Percentiles rank a stretch among this genome's conserved stretches.
These are phyloP conservation scores for Zygothrica quintamaculata DNA, from an alignment of 2,888 invertebrate genomes.

Conservation along the genomic window DNA sequence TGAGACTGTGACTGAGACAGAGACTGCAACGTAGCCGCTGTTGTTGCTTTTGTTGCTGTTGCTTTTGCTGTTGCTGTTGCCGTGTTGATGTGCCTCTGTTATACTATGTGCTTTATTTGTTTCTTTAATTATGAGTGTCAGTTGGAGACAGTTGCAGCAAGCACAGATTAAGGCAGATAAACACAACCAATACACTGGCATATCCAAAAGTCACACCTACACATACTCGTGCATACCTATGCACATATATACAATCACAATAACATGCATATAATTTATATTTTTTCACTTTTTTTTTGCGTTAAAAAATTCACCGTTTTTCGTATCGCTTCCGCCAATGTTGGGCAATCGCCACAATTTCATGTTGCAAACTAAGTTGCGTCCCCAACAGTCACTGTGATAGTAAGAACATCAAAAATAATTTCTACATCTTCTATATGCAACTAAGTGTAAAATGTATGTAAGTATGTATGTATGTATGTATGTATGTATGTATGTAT, in stretches of 20 bases:
- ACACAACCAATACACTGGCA: conserved; percentile 50
- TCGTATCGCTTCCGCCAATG: conserved; percentile 46
- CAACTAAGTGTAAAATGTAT: no score
- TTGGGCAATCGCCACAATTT: conserved; percentile 47
- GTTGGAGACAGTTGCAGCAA: conserved; percentile 63
- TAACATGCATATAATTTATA: no score
- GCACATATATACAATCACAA: conserved; percentile 12
- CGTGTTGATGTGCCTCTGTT: conserved; percentile 27
- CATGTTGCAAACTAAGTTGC: conserved; percentile 30
- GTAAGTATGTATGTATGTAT: no score
- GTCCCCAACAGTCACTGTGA: background rate
- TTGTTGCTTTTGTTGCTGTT: conserved; percentile 21
- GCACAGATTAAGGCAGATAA: conserved; percentile 74
- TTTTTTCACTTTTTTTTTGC: background rate
- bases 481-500: no score
- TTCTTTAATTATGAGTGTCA: conserved; percentile 80
- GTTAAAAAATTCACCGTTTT: conserved; percentile 26
- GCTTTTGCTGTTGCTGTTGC: conserved; percentile 17
- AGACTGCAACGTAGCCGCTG: conserved; percentile 29
- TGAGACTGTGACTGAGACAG: conserved; percentile 24
- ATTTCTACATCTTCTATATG: no score
- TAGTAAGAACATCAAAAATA: no score
- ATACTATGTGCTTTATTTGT: conserved; percentile 74
- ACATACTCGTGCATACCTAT: conserved; percentile 31
- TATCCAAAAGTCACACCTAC: conserved; percentile 33